Percentiles rank a stretch among this genome's conserved stretches.
Conservation (phyloP, 2,797 vertebrate genomes). For the Urophycis tenuis region DNA sequence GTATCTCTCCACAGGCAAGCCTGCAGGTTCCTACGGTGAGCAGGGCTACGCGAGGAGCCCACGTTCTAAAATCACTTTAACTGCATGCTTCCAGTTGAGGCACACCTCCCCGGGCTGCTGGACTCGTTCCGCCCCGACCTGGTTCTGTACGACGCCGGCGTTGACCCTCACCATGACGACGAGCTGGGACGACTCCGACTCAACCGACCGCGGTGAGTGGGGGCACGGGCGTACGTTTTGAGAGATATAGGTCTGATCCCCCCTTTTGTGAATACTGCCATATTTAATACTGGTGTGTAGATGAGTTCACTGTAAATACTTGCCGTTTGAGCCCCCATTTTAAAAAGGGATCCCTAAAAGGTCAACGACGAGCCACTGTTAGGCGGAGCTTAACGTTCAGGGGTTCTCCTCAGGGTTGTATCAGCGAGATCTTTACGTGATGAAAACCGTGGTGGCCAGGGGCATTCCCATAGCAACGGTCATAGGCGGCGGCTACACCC, state of each 20-base stretch:
- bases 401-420: conserved; percentile 47
- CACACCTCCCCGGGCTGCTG: conserved; percentile 57
- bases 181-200: conserved; percentile 44
- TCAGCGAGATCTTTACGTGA: conserved; percentile 60
- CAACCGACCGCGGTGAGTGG: not conserved
- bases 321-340: too few species aligned
- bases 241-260: not conserved
- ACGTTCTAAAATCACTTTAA: not conserved
- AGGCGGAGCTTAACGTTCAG: too few species aligned
- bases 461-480: conserved; percentile 58
- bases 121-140: conserved; percentile 56
- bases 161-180: conserved; percentile 63
- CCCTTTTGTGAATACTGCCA: not conserved
- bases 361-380: too few species aligned
- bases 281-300: not conserved
- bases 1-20: conserved; percentile 48
- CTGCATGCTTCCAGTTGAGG: conserved; percentile 34
- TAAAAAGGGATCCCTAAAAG: too few species aligned
- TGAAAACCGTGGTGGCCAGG: conserved; percentile 50
- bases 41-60: not conserved
- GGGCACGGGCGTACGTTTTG: not conserved
- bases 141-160: conserved; percentile 63
- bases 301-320: not conserved
- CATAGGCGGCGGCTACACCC: conserved; percentile 62
- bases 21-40: not conserved